Base-by-base conservation (phyloP, 2,888 invertebrate genomes). In the Prionchulus punctatus region DNA sequence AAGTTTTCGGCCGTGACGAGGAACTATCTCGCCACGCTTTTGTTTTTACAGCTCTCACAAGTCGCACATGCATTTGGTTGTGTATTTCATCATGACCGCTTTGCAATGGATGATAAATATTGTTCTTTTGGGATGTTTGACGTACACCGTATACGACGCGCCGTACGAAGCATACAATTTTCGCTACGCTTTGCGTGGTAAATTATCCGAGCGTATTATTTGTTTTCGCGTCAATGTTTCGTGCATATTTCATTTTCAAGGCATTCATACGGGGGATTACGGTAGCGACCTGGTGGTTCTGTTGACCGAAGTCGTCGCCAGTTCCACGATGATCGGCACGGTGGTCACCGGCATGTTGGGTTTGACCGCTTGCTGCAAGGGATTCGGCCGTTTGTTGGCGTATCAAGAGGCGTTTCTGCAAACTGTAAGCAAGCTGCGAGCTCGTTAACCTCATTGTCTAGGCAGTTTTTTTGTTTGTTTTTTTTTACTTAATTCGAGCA, bases 31-130 rank as follows among this genome's bases (percentile, higher is more conserved):
- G n/a, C n/a, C n/a, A n/a, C n/a, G 45, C 23, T 45, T 23, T 45
- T 12, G 7, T 45, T 45, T n/a, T 45, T 45, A 7, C 12, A 45
- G 45, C 4, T 45, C 45, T 12, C 4, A 12, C 18, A 45, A 45
- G 23, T 45, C 45, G 7, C 23, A 45, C 23, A 45, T 21, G 59
- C 59, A 30, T 23, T 45, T 45, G 45, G 23, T 45, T 23, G 12
- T 45, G 4, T 60, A 55, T 51, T 36, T 54, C 2, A 58, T 57
- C 30, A 60, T 60, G 60, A 52, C 55, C 30, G 30, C 51, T 3
- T 60, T 60, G 53, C 59, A 60, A 52, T 59, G 59, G 28, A 54
- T 60, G 36, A 53, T 60, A 30, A 57, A 60, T 57, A 55, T 45
- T 4, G 7, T 45, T 12, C 18, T 45, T n/a, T 23, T 45, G 45